Evolutionary conservation across 2,113 vertebrate genomes (phyloP).

Genomic region (Hippocampus comes): DNA sequence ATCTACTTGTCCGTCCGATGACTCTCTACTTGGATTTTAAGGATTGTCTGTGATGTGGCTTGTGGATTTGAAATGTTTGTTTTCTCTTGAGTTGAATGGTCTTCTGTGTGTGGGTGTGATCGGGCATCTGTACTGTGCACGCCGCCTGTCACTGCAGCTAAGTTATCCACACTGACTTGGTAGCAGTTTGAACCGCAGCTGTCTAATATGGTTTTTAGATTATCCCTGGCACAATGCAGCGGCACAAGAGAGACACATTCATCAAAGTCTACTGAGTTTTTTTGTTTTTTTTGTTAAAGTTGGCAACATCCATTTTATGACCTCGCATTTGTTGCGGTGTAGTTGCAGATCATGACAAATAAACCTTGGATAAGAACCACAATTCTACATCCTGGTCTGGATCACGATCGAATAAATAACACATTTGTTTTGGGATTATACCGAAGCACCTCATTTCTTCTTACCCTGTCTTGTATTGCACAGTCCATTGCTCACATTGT

Average conservation of each 20-base stretch:
- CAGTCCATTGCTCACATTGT: not conserved
- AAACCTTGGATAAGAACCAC: not conserved
- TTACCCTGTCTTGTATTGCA: not conserved
- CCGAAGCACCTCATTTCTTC: not conserved
- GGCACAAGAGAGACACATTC: conserved; percentile 12
- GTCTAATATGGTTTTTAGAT: conserved; percentile 51
- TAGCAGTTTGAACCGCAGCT: conserved; percentile 48
- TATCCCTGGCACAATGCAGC: conserved; percentile 26
- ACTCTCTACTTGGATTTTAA: not conserved
- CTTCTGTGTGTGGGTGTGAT: conserved; percentile 3
- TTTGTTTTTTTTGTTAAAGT: not conserved
- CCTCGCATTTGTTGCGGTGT: not conserved
- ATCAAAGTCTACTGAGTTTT: conserved; percentile 16
- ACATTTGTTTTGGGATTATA: not conserved
- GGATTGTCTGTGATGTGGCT: not conserved
- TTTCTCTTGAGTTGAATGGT: not conserved
- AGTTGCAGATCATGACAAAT: not conserved
- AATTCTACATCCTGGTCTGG: not conserved
- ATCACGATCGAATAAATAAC: not conserved
- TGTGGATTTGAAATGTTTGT: not conserved
- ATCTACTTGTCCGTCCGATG: not conserved
- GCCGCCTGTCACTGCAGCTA: conserved; percentile 38
- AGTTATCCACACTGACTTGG: conserved; percentile 44
- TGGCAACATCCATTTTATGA: not conserved
- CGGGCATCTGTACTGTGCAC: not conserved